Conservation (phyloP, 53 echinoderm and acorn worm species). For the Paracentrotus lividus region DNA sequence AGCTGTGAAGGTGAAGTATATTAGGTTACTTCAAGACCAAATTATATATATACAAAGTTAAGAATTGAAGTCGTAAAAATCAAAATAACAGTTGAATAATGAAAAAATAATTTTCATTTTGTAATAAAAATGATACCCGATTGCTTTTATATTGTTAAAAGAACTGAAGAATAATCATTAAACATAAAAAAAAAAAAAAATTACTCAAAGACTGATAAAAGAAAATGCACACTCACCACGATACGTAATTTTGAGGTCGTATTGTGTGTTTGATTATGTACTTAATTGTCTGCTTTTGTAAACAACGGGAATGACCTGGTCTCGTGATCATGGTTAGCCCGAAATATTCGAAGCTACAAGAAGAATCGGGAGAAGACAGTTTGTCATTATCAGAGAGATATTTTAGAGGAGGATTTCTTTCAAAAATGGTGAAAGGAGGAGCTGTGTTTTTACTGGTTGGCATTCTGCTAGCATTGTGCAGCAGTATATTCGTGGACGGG, state of each 20-base stretch:
- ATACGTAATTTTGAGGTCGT: too few relatives aligned
- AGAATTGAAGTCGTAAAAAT: too few relatives aligned
- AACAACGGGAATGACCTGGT: neutral
- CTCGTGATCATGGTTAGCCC: slow-evolving; percentile 6
- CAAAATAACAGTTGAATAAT: too few relatives aligned
- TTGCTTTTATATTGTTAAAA: too few relatives aligned
- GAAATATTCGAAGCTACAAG: slow-evolving; percentile 39
- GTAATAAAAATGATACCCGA: too few relatives aligned
- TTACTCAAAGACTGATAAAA: neutral
- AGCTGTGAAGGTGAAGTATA: neutral
- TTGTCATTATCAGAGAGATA: slow-evolving; percentile 4
- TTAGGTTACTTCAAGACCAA: neutral
- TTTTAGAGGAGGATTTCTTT: neutral
- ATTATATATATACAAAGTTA: too few relatives aligned
- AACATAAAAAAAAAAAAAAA: too few relatives aligned
- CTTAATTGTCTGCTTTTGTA: neutral
- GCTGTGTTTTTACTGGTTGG: slow-evolving; percentile 28
- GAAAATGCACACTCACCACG: neutral
- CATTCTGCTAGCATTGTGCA: slow-evolving; percentile 46
- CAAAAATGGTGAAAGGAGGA: slow-evolving; percentile 39
- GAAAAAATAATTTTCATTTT: too few relatives aligned
- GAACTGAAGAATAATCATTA: too few relatives aligned
- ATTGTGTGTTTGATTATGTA: neutral
- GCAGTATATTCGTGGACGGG: slow-evolving; percentile 62
- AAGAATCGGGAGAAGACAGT: neutral